Evolutionary conservation across 2,113 vertebrate genomes (phyloP), one percentile per base, ranked within the genome.

Genomic region (Saccopteryx leptura): DNA sequence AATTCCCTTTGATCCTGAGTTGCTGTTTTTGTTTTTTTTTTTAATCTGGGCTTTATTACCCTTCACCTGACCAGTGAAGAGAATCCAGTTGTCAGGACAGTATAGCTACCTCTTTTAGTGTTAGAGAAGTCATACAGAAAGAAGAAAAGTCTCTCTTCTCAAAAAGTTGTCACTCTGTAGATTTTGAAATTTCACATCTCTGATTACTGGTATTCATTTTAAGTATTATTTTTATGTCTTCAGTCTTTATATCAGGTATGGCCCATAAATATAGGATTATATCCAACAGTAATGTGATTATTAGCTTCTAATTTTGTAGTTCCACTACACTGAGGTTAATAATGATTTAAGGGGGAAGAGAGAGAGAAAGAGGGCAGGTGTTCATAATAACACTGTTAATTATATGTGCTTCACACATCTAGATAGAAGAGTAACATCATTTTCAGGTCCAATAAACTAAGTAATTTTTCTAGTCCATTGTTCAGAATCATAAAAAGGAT

Each of bases 371-470:
- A 82, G 33, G 28, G 54, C 75, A 88, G 52, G 52, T 90, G 17
- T 86, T 90, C 66, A 60, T 61, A 90, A 90, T 17, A 75, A 9
- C 28, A 26, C 56, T 23, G 33, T 66, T 78, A 89, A 60, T 82
- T 79, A 58, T 48, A 58, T n/a, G 46, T n/a, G 2, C 13, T 90
- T 81, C 10, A 7, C 52, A 66, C 4, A 46, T 91, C 79, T 65
- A 89, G 19, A 50, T 3, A 90, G 52, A 85, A 85, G 48, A 90
- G 17, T 68, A 97, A 66, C 28, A 85, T 19, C n/a, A 92, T 91
- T 92, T 96, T 69, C 75, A 82, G 52, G 54, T 46, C 68, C 78
- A 88, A 93, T 81, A 95, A 94, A 93, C 89, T 71, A 88, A 91
- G 15, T 84, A 58, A 9, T 12, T 90, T 96, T 96, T 88, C 79